Evolutionary conservation across 1,140 invertebrate species (phyloP).

Genomic region (Holotrichia oblita): DNA sequence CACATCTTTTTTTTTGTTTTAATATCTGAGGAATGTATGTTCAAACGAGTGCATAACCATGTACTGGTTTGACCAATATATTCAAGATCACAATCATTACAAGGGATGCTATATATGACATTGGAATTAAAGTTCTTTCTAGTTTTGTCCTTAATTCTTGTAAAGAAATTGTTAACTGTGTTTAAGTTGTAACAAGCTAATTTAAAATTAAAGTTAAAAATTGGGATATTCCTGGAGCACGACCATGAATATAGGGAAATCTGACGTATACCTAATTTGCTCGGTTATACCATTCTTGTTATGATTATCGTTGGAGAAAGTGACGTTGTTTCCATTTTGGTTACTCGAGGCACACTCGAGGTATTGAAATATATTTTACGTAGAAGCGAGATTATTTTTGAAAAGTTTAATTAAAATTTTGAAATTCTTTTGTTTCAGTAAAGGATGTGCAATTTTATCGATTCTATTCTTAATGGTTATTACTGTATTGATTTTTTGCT

Average conservation of each 20-base stretch:
- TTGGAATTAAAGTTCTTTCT: neutral
- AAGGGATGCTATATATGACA: neutral
- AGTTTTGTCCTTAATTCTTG: neutral
- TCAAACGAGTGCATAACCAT: neutral
- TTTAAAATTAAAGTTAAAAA: neutral
- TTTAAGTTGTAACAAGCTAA: neutral
- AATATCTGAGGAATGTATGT: neutral
- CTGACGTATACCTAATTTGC: neutral
- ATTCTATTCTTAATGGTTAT: constrained; percentile 24
- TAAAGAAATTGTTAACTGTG: neutral
- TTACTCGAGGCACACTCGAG: neutral
- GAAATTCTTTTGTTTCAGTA: neutral
- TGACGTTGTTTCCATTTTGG: neutral
- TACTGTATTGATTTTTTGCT: constrained; percentile 33
- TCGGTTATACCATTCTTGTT: neutral
- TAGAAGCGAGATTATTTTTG: neutral
- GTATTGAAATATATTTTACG: neutral
- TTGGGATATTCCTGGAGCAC: neutral
- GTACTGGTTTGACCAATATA: neutral
- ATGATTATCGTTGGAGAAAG: neutral
- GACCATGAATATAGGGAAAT: neutral
- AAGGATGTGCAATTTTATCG: neutral
- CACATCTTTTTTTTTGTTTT: neutral
- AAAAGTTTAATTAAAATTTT: neutral
- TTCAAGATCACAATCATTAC: neutral